Evolutionary conservation across 2,113 vertebrate genomes (phyloP), one percentile per base, ranked within the genome.

Genomic region (Trogon melanurus): DNA sequence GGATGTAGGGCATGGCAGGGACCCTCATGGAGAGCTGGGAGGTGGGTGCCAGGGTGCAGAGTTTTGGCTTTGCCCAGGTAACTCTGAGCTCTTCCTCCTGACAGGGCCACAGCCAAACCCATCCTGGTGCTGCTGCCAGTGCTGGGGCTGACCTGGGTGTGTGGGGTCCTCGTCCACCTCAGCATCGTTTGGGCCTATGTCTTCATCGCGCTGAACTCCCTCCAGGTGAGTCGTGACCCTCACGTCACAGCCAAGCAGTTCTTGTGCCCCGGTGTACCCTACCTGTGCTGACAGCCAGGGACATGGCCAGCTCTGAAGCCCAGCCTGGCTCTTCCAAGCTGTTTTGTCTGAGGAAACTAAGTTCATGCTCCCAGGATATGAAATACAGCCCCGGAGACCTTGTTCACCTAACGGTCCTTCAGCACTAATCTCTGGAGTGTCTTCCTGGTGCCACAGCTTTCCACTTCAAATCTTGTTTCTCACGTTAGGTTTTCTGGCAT

Each of bases 101-200:
- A 13, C 95, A 99, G 99, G 99, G 98, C 98, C 47, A 98, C 97
- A 1, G 98, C 98, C 30, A 99, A 99, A 22, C 99, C 99, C 0
- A 62, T 99, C 38, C 97, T 99, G 82, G 99, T 99, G 74, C 97
- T 99, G 84, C 98, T 99, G 79, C 99, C 99, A 0, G 97, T 99
- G 44, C 97, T 99, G 96, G 99, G 99, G 61, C 98, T 99, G 74
- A 99, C 99, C 29, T 99, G 99, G 99, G 92, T 98, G 13, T 99
- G 98, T 20, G 98, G 99, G 16, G 56, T 99, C 48, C 97, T 99
- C 26, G 99, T 99, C 10, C 99, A 99, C 89, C 97, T 99, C 74
- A 98, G 98, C 85, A 96, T 98, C 3, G 50, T 98, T 3, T 97
- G 99, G 82, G 98, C 98, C 3, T 99, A 98, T 1, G 69, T 98